These are phyloP conservation scores for Leuciscus idus DNA, from an alignment of 2,113 vertebrate genomes.

Conservation along the genomic window DNA sequence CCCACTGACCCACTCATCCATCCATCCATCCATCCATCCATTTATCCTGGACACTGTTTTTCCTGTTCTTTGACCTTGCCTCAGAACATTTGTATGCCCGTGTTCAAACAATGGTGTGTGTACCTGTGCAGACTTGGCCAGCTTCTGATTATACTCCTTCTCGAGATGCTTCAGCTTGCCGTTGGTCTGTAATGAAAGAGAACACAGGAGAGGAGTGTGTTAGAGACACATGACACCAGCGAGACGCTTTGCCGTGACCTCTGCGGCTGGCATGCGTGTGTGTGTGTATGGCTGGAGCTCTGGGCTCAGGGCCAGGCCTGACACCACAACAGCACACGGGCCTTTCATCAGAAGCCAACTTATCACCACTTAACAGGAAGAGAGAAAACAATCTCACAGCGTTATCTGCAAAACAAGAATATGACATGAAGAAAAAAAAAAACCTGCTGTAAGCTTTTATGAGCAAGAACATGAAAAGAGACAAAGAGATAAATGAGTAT, in stretches of 20 bases:
- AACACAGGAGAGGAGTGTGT: conserved; percentile 22
- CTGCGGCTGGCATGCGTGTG: conserved; percentile 75
- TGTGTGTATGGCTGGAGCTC: conserved; percentile 78
- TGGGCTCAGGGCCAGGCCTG: conserved; percentile 79
- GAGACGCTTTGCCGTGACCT: conserved; percentile 78
- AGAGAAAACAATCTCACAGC: conserved; percentile 62
- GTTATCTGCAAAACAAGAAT: conserved; percentile 76
- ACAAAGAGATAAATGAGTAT: background rate
- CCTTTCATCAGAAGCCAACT: conserved; percentile 90
- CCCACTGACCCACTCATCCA: background rate
- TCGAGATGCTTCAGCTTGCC: conserved; percentile 87
- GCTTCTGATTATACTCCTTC: conserved; percentile 85
- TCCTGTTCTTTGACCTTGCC: conserved; percentile 18
- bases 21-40: background rate
- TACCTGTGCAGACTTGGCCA: conserved; percentile 89
- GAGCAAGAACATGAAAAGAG: conserved; percentile 64
- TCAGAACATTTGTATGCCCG: background rate
- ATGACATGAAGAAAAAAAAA: conserved; percentile 23
- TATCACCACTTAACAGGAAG: conserved; percentile 90
- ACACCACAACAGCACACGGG: conserved; percentile 80
- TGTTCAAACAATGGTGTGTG: conserved; percentile 62
- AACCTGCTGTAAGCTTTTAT: conserved; percentile 49
- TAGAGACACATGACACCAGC: conserved; percentile 62
- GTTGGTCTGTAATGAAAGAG: conserved; percentile 80
- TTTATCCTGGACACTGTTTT: background rate